Evolutionary conservation across 2,113 vertebrate species (phyloP), one percentile per base, ranked within the genome.

Genomic region (Xiphophorus maculatus): DNA sequence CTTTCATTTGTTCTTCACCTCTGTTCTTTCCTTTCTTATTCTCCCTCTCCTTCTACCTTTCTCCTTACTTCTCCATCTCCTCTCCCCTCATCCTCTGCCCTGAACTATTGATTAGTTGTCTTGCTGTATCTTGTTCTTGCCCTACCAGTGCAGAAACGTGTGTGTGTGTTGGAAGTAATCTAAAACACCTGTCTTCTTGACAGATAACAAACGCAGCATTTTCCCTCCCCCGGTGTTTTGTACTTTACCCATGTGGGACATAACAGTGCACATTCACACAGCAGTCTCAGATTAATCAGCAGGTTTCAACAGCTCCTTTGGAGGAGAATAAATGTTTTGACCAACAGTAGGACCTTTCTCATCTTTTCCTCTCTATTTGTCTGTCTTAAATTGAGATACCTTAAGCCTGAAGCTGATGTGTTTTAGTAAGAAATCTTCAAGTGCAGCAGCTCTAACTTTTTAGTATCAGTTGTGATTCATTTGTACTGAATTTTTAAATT

Each of bases 91-190:
- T 90, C 81, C 86, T 89, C 77, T 80, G 25, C 86, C 84, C 81
- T 42, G 80, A 82, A 81, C 86, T 92, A 95, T 95, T 58, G 92
- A 91, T 94, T 93, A 91, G 84, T 91, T 94, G 93, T 95, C 93
- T 87, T 84, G 91, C 88, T 90, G 88, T 87, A 90, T 93, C 87
- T 87, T 85, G 85, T 81, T 81, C 87, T 88, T 84, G 83, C 87
- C 84, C 86, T 91, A 83, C 92, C 83, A 82, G 40, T 73, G 71
- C 82, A 80, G 63, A 54, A 64, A 77, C 73, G 66, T 81, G 82
- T 82, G 79, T 73, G 77, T 75, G 76, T 84, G 76, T 80, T 86
- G 86, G 85, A 83, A 88, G 90, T 90, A 91, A 89, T 91, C 89
- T 91, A 76, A 90, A 92, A 90, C 92, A 91, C 88, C 91, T 90